Conservation (phyloP, 2,113 vertebrate genomes). For the Sceloporus undulatus region DNA sequence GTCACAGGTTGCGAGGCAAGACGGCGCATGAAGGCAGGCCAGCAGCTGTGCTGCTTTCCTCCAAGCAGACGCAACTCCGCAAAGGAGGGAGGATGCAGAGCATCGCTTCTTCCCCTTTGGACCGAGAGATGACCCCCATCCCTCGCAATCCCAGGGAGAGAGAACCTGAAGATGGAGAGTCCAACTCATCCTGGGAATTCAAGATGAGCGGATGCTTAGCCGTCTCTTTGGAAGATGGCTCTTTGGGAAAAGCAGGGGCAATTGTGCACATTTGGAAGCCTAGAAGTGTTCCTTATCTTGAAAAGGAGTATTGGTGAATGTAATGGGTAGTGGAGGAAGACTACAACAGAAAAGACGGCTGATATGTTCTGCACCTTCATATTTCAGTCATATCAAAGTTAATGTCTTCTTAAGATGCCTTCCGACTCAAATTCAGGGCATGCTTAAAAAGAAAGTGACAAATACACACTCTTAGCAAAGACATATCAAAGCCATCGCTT, state of each 20-base stretch:
- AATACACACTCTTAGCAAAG: neutral
- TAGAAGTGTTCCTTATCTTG: no score
- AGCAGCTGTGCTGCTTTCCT: neutral
- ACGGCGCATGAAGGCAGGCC: neutral
- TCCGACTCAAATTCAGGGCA: no score
- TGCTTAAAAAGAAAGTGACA: no score
- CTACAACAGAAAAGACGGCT: neutral
- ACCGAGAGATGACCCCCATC: neutral
- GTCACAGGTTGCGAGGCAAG: constrained; percentile 8
- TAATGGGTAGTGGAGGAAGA: neutral
- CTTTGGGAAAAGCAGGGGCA: neutral
- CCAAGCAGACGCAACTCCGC: neutral
- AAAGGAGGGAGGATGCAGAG: accelerated
- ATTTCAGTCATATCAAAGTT: constrained; percentile 15
- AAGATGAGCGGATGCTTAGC: neutral
- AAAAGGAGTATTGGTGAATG: neutral
- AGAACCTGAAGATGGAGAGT: neutral
- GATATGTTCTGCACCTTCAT: neutral
- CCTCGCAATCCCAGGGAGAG: neutral
- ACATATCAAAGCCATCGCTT: neutral
- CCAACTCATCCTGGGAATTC: constrained; percentile 7
- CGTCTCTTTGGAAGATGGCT: neutral
- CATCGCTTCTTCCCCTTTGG: neutral
- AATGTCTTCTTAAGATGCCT: neutral
- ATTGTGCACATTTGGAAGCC: no score